Evolutionary conservation across 2,797 vertebrate genomes (phyloP).

Genomic region (Tenualosa ilisha): DNA sequence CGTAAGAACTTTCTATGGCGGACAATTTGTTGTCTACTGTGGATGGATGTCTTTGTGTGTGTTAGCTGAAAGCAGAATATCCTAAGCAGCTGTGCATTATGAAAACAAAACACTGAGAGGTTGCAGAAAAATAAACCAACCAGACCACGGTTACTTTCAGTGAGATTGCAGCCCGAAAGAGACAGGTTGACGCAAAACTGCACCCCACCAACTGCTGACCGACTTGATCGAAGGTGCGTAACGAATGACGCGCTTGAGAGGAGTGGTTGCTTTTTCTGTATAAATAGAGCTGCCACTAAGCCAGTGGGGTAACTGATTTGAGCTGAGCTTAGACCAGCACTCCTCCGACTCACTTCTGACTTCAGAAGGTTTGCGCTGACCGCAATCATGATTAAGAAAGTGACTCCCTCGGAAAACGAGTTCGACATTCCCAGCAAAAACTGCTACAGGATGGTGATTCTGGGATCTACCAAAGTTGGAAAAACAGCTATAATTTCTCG

Average conservation of each 20-base stretch:
- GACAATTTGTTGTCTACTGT: background rate
- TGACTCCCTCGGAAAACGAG: conserved; percentile 85
- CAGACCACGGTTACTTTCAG: background rate
- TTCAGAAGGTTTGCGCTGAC: background rate
- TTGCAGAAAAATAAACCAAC: background rate
- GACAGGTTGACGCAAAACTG: background rate
- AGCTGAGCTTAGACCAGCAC: background rate
- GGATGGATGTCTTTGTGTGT: too few relatives aligned
- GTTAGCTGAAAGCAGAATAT: background rate
- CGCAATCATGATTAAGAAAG: conserved; percentile 91
- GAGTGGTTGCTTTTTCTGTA: background rate
- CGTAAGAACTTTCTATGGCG: too few relatives aligned
- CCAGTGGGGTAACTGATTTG: background rate
- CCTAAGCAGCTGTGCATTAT: background rate
- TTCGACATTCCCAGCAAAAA: conserved; percentile 92
- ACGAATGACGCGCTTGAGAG: conserved; percentile 6
- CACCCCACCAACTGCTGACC: conserved; percentile 12
- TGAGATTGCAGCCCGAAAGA: background rate
- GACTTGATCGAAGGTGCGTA: conserved; percentile 3
- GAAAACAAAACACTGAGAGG: background rate
- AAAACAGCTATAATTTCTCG: conserved; percentile 96
- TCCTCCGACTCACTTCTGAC: background rate
- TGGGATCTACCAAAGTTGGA: conserved; percentile 97
- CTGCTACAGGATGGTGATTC: conserved; percentile 96
- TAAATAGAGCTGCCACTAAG: background rate